A percentile compares a stretch with the other conserved stretches of the same genome.
phyloP scores from a whole-genome alignment of 2,113 vertebrate species.

The Syrmaticus mikado region DNA sequence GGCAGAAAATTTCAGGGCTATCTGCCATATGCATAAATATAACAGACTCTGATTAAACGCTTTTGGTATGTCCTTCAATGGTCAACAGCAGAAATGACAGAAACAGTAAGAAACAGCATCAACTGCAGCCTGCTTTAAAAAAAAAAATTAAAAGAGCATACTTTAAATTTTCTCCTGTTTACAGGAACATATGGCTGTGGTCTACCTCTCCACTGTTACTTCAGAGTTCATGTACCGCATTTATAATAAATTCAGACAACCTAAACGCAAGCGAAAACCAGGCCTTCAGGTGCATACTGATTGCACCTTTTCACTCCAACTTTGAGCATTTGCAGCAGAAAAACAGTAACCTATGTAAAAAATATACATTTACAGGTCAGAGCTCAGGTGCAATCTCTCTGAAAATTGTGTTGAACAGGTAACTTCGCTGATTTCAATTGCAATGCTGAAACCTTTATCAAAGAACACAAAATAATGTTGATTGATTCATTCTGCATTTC shows the following conservation, averaged over 20 bases:
- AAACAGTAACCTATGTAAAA: background rate
- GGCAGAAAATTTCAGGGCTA: background rate
- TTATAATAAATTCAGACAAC: background rate
- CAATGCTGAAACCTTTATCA: background rate
- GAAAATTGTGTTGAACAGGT: constrained; percentile 8
- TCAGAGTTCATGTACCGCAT: background rate
- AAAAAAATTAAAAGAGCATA: background rate
- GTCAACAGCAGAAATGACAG: background rate
- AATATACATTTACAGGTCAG: background rate
- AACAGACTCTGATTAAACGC: background rate
- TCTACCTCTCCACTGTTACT: background rate
- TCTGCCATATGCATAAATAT: background rate
- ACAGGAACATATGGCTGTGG: background rate
- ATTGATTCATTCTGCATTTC: background rate
- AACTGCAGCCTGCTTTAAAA: fast-evolving
- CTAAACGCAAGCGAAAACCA: constrained; percentile 25
- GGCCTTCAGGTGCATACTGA: background rate
- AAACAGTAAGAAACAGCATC: background rate
- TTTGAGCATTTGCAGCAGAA: background rate
- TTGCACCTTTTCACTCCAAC: background rate
- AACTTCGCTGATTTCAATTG: constrained; percentile 33
- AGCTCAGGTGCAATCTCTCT: background rate
- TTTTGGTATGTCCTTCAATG: background rate
- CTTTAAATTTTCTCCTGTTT: background rate
- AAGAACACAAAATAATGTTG: constrained; percentile 2